Base-by-base conservation (phyloP, 2,888 invertebrate species). In the Nemotelus pantherinus region DNA sequence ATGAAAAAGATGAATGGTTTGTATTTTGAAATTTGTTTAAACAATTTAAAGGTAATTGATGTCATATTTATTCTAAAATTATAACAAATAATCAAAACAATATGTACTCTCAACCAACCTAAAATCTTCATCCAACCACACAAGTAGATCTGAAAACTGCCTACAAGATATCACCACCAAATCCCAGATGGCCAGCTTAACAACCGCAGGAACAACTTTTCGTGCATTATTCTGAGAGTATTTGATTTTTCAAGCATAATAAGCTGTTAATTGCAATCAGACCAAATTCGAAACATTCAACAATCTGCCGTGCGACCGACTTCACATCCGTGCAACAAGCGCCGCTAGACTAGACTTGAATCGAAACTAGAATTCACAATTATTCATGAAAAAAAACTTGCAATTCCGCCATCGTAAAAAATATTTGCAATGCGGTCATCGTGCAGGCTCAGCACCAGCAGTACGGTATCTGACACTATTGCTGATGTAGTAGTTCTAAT, bases 261-360 rank as follows among this genome's bases (percentile, higher is more conserved):
- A 74, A 74, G 60, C 74, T 50, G 74, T 74, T 74, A 74, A 74
- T 74, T 74, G 74, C 74, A 74, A 60, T 47, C 47, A 74, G 43
- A 48, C 60, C 60, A 63, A 48, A 60, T 47, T 2, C 48, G 39
- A n/a, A 10, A 68, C 25, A 53, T 68, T 48, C 68, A 68, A 50
- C 68, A 68, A 41, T 43, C 63, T 41, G 41, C 6, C 2, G 41
- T 63, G n/a, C 41, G 39, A 3, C 7, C 41, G 5, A 63, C 3
- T 63, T 63, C 25, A 25, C 25, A 25, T 25, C 25, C 25, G 68
- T 68, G 68, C 68, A 68, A 50, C 68, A 68, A 41, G 41, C 63
- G 43, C 63, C 6, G 39, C 63, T 63, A 6, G 63, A 43, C 5
- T 39, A 3, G 5, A 63, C 3, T 63, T 63, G 63, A 63, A 25